phyloP scores from a whole-genome alignment of 1,140 invertebrate species.

The Arctopsyche grandis region DNA sequence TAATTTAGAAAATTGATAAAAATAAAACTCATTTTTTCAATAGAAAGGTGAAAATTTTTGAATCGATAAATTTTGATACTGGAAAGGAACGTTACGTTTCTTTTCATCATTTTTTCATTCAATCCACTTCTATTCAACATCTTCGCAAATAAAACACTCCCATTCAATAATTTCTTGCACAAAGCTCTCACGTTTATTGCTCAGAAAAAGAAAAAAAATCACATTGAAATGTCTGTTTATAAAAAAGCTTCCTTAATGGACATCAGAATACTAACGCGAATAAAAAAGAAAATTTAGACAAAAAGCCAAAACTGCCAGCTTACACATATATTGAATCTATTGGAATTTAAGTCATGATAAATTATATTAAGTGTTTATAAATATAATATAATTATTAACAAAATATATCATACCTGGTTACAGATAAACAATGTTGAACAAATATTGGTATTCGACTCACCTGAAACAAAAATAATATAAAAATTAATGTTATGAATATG shows the following conservation, averaged over 20 bases:
- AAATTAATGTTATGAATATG: too few species aligned
- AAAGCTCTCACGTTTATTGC: conserved; percentile 32
- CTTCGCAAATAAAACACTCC: conserved; percentile 26
- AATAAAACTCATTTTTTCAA: neutral
- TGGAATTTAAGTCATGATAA: neutral
- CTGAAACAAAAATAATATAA: neutral
- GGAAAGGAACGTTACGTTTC: neutral
- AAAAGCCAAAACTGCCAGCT: neutral
- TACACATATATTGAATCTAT: neutral
- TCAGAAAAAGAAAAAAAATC: conserved; percentile 9
- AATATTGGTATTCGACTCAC: too few species aligned
- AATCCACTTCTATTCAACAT: conserved; percentile 30
- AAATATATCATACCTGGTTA: too few species aligned
- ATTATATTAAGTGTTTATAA: too few species aligned
- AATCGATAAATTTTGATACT: conserved; percentile 10
- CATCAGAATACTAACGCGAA: neutral
- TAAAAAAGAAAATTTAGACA: neutral
- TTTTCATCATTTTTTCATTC: conserved; percentile 31
- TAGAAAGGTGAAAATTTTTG: conserved; percentile 9
- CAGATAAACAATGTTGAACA: too few species aligned
- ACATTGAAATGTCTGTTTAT: conserved; percentile 27
- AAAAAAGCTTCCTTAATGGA: conserved; percentile 19
- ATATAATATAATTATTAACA: too few species aligned
- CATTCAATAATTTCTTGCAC: conserved; percentile 29
- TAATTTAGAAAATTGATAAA: neutral